Evolutionary conservation across 2,113 vertebrate species (phyloP), one percentile per base, ranked within the genome.

Genomic region (western clawed frog (Xenopus tropicalis)): DNA sequence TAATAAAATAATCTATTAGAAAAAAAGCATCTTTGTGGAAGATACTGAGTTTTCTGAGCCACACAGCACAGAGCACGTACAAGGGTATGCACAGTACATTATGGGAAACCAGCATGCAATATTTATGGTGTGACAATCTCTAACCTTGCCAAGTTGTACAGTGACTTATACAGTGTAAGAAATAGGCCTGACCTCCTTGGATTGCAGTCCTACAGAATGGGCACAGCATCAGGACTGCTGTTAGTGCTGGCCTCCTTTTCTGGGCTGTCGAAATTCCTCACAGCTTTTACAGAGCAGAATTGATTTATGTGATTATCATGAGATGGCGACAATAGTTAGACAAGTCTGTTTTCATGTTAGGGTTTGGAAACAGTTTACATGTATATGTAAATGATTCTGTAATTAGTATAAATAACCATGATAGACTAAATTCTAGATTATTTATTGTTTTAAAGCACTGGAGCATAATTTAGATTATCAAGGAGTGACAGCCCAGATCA

Each of bases 111-210:
- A 61, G 29, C 14, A 23, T 56, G 9, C 13, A 56, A 51, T 72
- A 72, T 72, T 72, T 72, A 72, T 72, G 71, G 71, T n/a, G 71
- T 72, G 61, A 72, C 61, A 72, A 57, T 19, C 48, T 51, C 14
- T 44, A 1, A 16, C 25, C 23, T n/a, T 72, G 71, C 71, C 71
- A 72, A 72, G 61, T 23, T 43, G 24, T 14, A 17, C 48, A 19
- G 20, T 56, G 61, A 72, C 46, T 72, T 64, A 72, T 65, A 19
- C 61, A 44, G 61, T 72, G 61, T 56, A 54, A 65, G 48, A 43
- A 65, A 62, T n/a, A 29, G 61, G n/a, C 6, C 61, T 23, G 48
- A 43, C 61, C 61, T 23, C 48, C 70, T 42, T 51, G 70, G 20
- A 21, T 66, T 59, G 4, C 42, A 46, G 44, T 14, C 24, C 14